Evolutionary conservation across 2,888 invertebrate species (phyloP), one percentile per base, ranked within the genome.

Genomic region (Hemithea aestivaria): DNA sequence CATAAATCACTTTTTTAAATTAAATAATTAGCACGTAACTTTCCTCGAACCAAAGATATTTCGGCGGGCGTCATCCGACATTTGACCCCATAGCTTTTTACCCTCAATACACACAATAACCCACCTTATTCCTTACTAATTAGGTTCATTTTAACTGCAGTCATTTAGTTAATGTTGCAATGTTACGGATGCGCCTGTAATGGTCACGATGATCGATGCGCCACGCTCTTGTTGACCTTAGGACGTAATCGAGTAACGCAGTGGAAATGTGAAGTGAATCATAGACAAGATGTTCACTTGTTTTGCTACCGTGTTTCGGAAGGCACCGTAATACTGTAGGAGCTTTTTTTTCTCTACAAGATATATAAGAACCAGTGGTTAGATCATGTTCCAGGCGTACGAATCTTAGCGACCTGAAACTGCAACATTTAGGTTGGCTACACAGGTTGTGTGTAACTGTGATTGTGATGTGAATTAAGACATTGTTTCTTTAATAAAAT

Each of bases 151-250:
- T 28, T 25, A 21, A 27, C 7, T 35, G 10, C 8, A 26, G 24
- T 28, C 6, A 6, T 22, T 22, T 22, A 21, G 35, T 16, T 20
- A 36, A 37, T 53, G 53, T 45, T 32, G 50, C 40, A 48, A 50
- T 24, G 45, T 20, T 27, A 37, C 40, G 39, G 44, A 40, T 44
- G 46, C 48, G 36, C 30, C 22, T 24, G 40, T 27, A 39, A 37
- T 40, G 31, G 45, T 31, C 35, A 35, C 33, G 27, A 28, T 40
- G 50, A 53, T 50, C 44, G 50, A 53, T 50, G 52, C 34, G 52
- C 39, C 42, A 36, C 46, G 53, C 50, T 50, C 50, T 48, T 37
- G 39, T 53, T 48, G 53, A 53, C 53, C 49, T 40, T 43, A 46
- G 20, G 16, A 31, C 34, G 40, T 51, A 46, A 48, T 51, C 48